Conservation (phyloP, 2,888 invertebrate genomes). For the Mystacides longicornis region DNA sequence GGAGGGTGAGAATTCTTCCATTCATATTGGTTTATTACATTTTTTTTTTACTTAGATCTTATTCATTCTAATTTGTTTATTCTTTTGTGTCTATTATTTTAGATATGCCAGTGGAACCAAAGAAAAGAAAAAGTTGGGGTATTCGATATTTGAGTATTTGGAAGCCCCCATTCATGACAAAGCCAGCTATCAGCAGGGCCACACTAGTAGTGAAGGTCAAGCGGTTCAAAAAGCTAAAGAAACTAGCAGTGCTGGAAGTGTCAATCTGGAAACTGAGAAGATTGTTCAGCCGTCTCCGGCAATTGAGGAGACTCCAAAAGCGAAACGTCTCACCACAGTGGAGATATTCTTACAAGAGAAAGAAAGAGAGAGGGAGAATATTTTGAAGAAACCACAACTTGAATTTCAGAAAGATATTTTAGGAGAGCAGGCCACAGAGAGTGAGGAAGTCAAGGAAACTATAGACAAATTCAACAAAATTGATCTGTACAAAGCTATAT, state of each 20-base stretch:
- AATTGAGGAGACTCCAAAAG: not conserved
- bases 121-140: conserved; percentile 58
- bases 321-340: conserved; percentile 40
- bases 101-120: conserved; percentile 35
- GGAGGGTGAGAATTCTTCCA: conserved; percentile 43
- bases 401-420: conserved; percentile 19
- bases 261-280: not conserved
- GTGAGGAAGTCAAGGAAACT: conserved; percentile 34
- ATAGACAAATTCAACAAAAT: conserved; percentile 47
- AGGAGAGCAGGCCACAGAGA: conserved; percentile 22
- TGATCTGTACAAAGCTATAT: conserved; percentile 87
- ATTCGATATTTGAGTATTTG: conserved; percentile 72
- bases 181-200: conserved; percentile 47
- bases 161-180: conserved; percentile 53
- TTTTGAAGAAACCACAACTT: conserved; percentile 25
- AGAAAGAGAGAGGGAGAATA: conserved; percentile 31
- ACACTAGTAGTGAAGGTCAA: conserved; percentile 27
- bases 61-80: not conserved
- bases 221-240: not conserved
- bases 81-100: conserved; percentile 13
- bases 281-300: not conserved
- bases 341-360: conserved; percentile 45
- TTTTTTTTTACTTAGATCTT: conserved; percentile 1
- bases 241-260: not conserved
- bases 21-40: conserved; percentile 6